Percentiles rank a stretch among this genome's conserved stretches.
Evolutionary conservation across 1,140 invertebrate species (phyloP).

Genomic region (Trialeurodes vaporariorum): DNA sequence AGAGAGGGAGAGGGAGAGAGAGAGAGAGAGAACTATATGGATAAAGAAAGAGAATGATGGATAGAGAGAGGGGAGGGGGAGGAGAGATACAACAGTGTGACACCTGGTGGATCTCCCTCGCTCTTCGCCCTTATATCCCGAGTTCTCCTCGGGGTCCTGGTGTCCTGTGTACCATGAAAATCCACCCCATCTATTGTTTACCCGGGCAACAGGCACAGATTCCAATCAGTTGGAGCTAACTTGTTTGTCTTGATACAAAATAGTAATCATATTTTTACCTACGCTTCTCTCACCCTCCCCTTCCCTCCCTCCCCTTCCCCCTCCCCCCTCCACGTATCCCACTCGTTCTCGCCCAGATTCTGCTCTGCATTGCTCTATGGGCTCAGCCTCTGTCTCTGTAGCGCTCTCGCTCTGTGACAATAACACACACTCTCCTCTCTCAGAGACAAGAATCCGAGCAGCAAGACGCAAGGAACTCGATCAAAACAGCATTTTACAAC

Average conservation of each 20-base stretch:
- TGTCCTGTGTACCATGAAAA: background rate
- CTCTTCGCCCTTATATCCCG: background rate
- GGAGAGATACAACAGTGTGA: background rate
- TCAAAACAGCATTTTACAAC: no score
- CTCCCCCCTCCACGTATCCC: no score
- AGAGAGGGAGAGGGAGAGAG: background rate
- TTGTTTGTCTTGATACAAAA: slow-evolving; percentile 1
- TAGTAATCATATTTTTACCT: slow-evolving; percentile 1
- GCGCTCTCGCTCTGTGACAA: background rate
- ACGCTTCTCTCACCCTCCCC: no score
- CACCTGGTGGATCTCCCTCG: background rate
- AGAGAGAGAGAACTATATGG: background rate
- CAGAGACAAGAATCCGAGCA: no score
- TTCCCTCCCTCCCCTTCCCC: no score
- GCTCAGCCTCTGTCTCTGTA: no score
- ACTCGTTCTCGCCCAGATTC: no score
- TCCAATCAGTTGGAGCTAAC: background rate
- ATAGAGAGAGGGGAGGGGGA: background rate
- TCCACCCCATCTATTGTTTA: background rate
- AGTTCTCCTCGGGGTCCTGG: background rate
- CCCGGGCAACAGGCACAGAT: background rate
- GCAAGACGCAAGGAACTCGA: background rate
- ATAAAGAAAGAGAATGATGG: no score
- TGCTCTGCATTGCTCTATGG: no score
- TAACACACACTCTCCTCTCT: no score